Evolutionary conservation across 2,888 invertebrate genomes (phyloP).

Genomic region (Cephonodes hylas): DNA sequence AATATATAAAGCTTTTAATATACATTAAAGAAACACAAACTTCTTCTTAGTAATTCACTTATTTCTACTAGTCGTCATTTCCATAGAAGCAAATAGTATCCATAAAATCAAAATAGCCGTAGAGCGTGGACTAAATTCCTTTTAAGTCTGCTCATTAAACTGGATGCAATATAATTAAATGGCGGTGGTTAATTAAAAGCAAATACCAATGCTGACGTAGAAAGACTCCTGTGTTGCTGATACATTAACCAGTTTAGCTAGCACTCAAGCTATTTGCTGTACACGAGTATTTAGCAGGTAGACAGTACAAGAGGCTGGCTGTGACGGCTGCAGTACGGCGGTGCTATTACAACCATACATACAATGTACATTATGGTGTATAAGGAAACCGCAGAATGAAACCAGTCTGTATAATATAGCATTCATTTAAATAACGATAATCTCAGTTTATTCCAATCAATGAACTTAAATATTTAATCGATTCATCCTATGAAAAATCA

Average conservation of each 20-base stretch:
- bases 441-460: background rate
- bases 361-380: background rate
- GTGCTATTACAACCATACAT: constrained; percentile 23
- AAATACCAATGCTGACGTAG: constrained; percentile 27
- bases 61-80: background rate
- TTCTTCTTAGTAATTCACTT: background rate
- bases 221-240: constrained; percentile 12
- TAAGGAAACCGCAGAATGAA: background rate
- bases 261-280: constrained; percentile 27
- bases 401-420: background rate
- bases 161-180: constrained; percentile 1
- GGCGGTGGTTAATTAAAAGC: constrained; percentile 25
- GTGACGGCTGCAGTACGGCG: constrained; percentile 28
- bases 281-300: constrained; percentile 24
- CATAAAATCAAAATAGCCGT: background rate
- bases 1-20: too few relatives aligned
- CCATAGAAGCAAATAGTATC: background rate
- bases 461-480: background rate
- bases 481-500: too few relatives aligned
- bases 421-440: background rate
- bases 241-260: constrained; percentile 26
- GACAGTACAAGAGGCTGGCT: constrained; percentile 36
- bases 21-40: background rate
- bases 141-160: background rate
- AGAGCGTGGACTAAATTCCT: background rate